These are phyloP conservation scores for Ganaspis sp. DNA, from an alignment of 1,140 invertebrate species.

Conservation along the genomic window DNA sequence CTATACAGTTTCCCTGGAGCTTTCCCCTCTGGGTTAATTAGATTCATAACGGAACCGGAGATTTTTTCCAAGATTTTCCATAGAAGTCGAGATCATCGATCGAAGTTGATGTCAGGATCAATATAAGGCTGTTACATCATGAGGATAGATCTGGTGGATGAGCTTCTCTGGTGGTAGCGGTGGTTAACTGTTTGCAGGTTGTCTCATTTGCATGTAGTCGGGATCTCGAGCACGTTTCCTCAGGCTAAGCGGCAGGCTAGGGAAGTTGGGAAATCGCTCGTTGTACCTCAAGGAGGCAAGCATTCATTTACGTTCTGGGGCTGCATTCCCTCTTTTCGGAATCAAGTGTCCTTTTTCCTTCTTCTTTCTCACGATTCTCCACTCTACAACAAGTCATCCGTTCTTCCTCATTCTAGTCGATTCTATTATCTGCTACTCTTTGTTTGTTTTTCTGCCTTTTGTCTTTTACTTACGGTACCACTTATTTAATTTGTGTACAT, in stretches of 20 bases:
- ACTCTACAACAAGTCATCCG: constrained; percentile 50
- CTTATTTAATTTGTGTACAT: constrained; percentile 24
- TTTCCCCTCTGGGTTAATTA: constrained; percentile 31
- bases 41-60: not conserved
- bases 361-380: constrained; percentile 46
- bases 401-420: constrained; percentile 66
- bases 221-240: constrained; percentile 54
- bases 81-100: not conserved
- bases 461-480: constrained; percentile 44
- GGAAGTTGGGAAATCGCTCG: constrained; percentile 33
- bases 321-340: constrained; percentile 43
- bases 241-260: not conserved
- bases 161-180: constrained; percentile 65
- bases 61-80: not conserved
- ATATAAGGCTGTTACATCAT: constrained; percentile 24
- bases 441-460: not conserved
- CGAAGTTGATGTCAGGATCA: not conserved
- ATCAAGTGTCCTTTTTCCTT: constrained; percentile 46
- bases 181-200: constrained; percentile 63
- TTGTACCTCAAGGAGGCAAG: constrained; percentile 33
- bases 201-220: constrained; percentile 71
- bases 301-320: constrained; percentile 42
- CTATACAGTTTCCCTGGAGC: constrained; percentile 10
- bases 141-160: constrained; percentile 57
- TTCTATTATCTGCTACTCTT: constrained; percentile 51